Base-by-base conservation (phyloP, 37 sponge, comb jelly and placozoan genomes). In the Ianthella basta region DNA sequence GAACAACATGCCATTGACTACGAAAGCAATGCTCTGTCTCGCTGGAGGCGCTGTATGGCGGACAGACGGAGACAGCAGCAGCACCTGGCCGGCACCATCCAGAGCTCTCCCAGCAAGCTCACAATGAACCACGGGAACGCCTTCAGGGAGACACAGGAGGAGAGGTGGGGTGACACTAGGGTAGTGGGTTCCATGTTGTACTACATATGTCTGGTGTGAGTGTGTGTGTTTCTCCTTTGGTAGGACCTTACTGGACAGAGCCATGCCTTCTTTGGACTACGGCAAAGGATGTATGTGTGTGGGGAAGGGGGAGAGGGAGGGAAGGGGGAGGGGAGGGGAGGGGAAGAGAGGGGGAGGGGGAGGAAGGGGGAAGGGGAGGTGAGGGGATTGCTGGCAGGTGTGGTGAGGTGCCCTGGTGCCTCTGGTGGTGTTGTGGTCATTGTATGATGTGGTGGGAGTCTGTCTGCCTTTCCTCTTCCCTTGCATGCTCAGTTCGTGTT, bases 211-310 rank as follows among this genome's bases (percentile, higher is more conserved):
- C 27, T 29, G 6, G 66, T 64, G 27, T 30, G 14, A 29, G 27
- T 30, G 27, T 16, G 27, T 60, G 54, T 88, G 63, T 19, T 56
- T 41, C 41, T 57, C 1, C 24, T 21, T n/a, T 55, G 56, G 13
- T 39, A 93, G 98, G 65, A 66, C 56, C 27, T 63, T 94, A 39
- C 85, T 98, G 61, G 98, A 95, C 60, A 55, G 88, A 84, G 92
- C 91, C 13, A 96, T 94, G 2, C 96, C 96, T 53, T 53, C 82
- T 13, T 29, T 96, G 65, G 91, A 97, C 64, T 55, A 80, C 69
- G 95, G 96, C 13, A 96, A 96, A 86, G 98, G 98, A 94, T 91
- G 97, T 97, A 41, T 81, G 90, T 89, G 34, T 55, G 40, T 15
- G 41, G n/a, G n/a, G n/a, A n/a, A n/a, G n/a, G n/a, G n/a, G n/a